Evolutionary conservation across 2,113 vertebrate genomes (phyloP).

Genomic region (Syngnathoides biaculeatus): DNA sequence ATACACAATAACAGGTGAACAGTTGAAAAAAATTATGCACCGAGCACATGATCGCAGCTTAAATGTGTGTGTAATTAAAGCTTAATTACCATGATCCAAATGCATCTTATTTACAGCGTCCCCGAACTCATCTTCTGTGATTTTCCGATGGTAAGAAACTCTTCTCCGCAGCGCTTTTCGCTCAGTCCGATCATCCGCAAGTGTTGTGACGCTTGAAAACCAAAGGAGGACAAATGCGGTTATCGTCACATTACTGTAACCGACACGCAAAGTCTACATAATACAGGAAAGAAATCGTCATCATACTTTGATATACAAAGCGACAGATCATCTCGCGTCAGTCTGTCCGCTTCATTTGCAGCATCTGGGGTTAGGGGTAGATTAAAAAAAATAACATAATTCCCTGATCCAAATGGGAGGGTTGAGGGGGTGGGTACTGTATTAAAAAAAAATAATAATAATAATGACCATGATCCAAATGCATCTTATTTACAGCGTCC

Average conservation of each 20-base stretch:
- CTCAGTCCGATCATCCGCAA: conserved; percentile 41
- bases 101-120: conserved; percentile 40
- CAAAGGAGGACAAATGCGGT: background rate
- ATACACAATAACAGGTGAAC: background rate
- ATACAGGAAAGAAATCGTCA: background rate
- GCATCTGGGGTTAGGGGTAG: too few relatives aligned
- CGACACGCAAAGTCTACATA: background rate
- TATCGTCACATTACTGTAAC: background rate
- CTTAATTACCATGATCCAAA: conserved; percentile 7
- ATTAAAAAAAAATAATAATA: background rate
- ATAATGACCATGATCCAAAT: conserved; percentile 7
- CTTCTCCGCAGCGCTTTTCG: conserved; percentile 54
- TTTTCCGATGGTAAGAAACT: conserved; percentile 37
- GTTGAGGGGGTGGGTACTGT: too few relatives aligned
- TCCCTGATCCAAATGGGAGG: too few relatives aligned
- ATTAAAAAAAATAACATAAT: too few relatives aligned
- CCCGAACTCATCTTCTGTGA: conserved; percentile 63
- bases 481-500: conserved; percentile 38
- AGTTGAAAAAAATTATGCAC: background rate
- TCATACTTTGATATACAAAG: conserved; percentile 50
- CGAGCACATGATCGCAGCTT: background rate
- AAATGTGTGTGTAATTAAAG: background rate
- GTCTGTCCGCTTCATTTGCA: conserved; percentile 26
- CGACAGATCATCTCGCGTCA: conserved; percentile 19
- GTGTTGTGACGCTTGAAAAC: conserved; percentile 45